phyloP scores from a whole-genome alignment of 1,140 invertebrate genomes.

The Eurosta solidaginis region DNA sequence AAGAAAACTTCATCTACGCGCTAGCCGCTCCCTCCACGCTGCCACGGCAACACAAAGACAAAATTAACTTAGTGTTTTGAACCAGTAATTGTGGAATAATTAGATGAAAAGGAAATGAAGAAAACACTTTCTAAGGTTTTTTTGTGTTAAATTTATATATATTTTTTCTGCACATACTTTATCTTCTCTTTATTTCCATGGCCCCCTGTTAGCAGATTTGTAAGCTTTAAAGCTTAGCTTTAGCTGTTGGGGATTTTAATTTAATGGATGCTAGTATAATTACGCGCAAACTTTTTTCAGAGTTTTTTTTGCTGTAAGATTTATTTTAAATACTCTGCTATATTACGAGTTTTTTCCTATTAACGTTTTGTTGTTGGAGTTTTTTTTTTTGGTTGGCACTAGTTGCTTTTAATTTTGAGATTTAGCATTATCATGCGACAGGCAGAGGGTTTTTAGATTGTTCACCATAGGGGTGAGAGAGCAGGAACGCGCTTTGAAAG shows the following conservation, averaged over 20 bases:
- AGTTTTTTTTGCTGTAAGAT: not conserved
- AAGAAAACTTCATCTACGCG: too few relatives aligned
- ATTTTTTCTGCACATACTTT: too few relatives aligned
- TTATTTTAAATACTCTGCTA: conserved; percentile 5
- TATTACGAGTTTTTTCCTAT: not conserved
- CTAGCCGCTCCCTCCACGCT: too few relatives aligned
- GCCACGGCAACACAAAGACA: not conserved
- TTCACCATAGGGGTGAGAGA: too few relatives aligned
- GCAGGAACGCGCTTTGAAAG: too few relatives aligned
- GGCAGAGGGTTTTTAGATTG: too few relatives aligned
- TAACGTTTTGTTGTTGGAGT: too few relatives aligned
- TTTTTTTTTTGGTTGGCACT: not conserved
- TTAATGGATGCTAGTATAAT: not conserved
- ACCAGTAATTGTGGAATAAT: not conserved
- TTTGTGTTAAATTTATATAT: too few relatives aligned
- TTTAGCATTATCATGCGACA: not conserved
- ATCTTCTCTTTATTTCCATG: too few relatives aligned
- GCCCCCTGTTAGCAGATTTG: not conserved
- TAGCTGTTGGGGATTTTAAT: not conserved
- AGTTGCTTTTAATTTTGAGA: not conserved
- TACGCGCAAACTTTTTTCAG: not conserved
- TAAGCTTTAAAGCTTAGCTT: not conserved
- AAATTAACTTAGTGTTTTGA: not conserved
- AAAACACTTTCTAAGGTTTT: not conserved
- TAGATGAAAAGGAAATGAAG: not conserved